Evolutionary conservation across 2,797 vertebrate species (phyloP), one percentile per base, ranked within the genome.

Genomic region (Sebastes kiyomatsui): DNA sequence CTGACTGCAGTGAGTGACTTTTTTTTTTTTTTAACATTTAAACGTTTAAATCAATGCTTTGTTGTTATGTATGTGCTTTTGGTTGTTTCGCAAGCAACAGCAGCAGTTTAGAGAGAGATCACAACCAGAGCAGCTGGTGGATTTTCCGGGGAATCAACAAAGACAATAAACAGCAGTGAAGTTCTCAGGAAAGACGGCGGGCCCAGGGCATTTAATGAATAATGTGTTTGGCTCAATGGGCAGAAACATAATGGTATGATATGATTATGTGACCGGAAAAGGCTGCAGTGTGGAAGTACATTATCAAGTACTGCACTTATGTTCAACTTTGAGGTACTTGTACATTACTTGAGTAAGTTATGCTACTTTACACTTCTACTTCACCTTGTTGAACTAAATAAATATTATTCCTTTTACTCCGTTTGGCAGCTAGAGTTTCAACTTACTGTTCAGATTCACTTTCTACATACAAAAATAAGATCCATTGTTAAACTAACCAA

Each of bases 121-220:
- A 0, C 27, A 72, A 42, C 16, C 38, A 27, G 33, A 67, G 60
- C 20, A 46, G 59, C 35, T n/a, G 5, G 9, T 28, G 3, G 1
- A 1, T 1, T 28, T 72, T 76, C 35, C 23, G 11, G 4, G 16
- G 79, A 77, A 79, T 58, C 18, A 35, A 27, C 35, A 56, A 28
- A 25, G 27, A n/a, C 12, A 52, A 68, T 28, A 75, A 83, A 67
- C 27, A 32, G 2, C 22, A 4, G 10, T 11, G 30, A 61, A 22
- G 33, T 85, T 84, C 81, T 28, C 11, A 20, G 59, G 79, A 89
- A 84, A 69, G 27, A 12, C 22, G 1, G 18, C 20, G 4, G 22
- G 6, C 52, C 28, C 2, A 1, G 18, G 27, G 27, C 14, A 8
- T 23, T 65, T 25, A 3, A 66, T 81, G 22, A 75, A 59, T 35